Conservation (phyloP, 1,140 invertebrate species). For the Drosophila prosaltans region DNA sequence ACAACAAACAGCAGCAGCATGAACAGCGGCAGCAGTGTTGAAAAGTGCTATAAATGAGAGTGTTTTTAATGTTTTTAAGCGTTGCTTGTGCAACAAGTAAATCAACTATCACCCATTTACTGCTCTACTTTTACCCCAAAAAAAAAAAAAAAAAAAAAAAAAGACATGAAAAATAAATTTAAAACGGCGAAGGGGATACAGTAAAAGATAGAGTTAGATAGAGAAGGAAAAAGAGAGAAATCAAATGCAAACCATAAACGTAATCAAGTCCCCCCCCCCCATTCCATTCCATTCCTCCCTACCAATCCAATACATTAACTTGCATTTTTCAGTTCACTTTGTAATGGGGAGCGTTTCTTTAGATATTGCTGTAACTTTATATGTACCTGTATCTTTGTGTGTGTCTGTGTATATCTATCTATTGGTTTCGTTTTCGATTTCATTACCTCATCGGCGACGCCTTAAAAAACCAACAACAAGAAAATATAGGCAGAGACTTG, state of each 20-base stretch:
- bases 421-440: slow-evolving; percentile 65
- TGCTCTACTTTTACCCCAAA: slow-evolving; percentile 68
- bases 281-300: not conserved
- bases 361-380: slow-evolving; percentile 27
- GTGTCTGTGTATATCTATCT: slow-evolving; percentile 48
- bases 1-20: not conserved
- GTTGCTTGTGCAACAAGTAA: slow-evolving; percentile 73
- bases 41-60: slow-evolving; percentile 65
- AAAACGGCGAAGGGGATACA: slow-evolving; percentile 53
- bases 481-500: slow-evolving; percentile 30
- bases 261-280: slow-evolving; percentile 28
- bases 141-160: slow-evolving; percentile 33
- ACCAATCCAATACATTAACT: slow-evolving; percentile 64
- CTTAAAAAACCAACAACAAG: slow-evolving; percentile 41
- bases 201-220: slow-evolving; percentile 8
- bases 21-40: slow-evolving; percentile 22
- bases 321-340: slow-evolving; percentile 54
- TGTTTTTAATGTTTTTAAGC: slow-evolving; percentile 51
- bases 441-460: slow-evolving; percentile 75
- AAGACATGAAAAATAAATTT: slow-evolving; percentile 27
- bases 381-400: slow-evolving; percentile 44
- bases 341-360: slow-evolving; percentile 12
- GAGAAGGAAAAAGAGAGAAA: slow-evolving; percentile 30
- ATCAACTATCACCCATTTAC: slow-evolving; percentile 63
- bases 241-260: slow-evolving; percentile 40